phyloP scores from a whole-genome alignment of 2,113 vertebrate genomes.

The Coreoperca whiteheadi region DNA sequence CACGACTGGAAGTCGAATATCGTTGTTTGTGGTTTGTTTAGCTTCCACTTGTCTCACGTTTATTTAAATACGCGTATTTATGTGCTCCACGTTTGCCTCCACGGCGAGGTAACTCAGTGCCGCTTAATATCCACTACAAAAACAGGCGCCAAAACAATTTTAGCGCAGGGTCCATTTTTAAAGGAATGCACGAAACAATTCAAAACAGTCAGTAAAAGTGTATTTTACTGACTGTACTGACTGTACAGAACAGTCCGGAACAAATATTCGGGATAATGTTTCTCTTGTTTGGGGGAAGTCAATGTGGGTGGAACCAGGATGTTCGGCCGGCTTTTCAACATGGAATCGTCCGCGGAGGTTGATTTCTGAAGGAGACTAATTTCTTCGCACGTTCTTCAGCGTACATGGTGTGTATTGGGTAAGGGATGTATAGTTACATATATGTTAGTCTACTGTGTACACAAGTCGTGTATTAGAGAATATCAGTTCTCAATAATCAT shows the following conservation, averaged over 20 bases:
- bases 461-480: background rate
- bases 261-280: rapidly evolving
- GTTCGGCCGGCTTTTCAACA: slow-evolving; percentile 43
- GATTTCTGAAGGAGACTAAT: slow-evolving; percentile 76
- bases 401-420: background rate
- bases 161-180: background rate
- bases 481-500: background rate
- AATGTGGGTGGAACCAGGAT: slow-evolving; percentile 51
- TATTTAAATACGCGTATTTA: background rate
- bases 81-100: background rate
- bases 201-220: rapidly evolving
- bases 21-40: background rate
- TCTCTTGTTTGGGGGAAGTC: slow-evolving; percentile 38
- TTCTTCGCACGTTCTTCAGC: rapidly evolving
- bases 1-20: background rate
- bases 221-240: background rate
- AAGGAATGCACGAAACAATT: background rate
- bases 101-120: background rate
- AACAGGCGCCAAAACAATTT: background rate
- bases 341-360: slow-evolving; percentile 46
- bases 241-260: slow-evolving; percentile 21
- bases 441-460: rapidly evolving
- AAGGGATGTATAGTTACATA: background rate
- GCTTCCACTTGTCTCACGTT: background rate
- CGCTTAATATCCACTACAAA: background rate